These are phyloP conservation scores for Halcyon senegalensis DNA, from an alignment of 2,113 vertebrate species.

Conservation along the genomic window DNA sequence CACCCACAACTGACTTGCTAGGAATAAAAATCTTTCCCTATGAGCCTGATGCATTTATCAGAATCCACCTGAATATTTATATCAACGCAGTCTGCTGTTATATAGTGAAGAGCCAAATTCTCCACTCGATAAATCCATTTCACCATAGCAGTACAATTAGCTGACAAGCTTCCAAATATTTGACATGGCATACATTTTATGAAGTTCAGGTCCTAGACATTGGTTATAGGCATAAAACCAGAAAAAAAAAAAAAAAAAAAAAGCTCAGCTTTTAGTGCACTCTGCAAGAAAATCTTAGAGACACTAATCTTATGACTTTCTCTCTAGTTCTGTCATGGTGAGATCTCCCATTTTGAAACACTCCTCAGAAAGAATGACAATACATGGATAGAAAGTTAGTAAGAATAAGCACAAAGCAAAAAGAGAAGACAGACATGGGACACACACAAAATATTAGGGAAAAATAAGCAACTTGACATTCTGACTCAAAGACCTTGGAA, in stretches of 20 bases:
- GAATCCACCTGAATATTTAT: not conserved
- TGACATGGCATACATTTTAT: not conserved
- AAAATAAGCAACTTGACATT: not conserved
- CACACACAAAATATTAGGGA: not conserved
- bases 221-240: not conserved
- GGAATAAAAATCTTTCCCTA: not conserved
- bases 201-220: not conserved
- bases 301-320: not conserved
- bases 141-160: not conserved
- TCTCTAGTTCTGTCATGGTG: not conserved
- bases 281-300: not conserved
- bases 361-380: not conserved
- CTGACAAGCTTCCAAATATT: not conserved
- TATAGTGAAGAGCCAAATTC: not conserved
- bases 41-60: not conserved
- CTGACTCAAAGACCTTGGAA: not conserved
- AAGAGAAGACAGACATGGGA: not conserved
- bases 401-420: not conserved
- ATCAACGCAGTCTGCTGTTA: not conserved
- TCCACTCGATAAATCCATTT: fast-evolving
- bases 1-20: not conserved
- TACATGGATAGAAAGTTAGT: not conserved
- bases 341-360: not conserved
- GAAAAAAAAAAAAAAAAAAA: not conserved
- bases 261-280: not conserved